Conservation (phyloP, 2,888 invertebrate species). For the Nomada flava region DNA sequence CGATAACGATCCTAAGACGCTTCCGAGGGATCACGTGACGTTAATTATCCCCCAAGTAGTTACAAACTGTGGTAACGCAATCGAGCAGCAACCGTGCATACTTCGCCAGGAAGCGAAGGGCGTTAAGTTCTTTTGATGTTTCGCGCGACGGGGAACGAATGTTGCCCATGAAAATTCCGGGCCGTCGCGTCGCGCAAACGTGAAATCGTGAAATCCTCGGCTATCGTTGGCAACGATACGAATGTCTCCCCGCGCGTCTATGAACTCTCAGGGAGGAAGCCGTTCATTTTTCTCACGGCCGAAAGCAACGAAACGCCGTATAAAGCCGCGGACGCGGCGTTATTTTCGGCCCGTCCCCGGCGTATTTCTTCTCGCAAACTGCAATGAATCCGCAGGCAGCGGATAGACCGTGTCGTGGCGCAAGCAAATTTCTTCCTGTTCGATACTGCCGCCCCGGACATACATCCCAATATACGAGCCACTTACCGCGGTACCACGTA, state of each 20-base stretch:
- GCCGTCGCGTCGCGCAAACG: background rate
- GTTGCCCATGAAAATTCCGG: background rate
- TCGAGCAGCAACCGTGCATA: constrained; percentile 36
- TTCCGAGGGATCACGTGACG: constrained; percentile 68
- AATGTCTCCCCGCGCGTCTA: background rate
- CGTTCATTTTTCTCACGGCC: background rate
- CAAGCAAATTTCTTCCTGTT: constrained; percentile 58
- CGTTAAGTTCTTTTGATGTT: constrained; percentile 28
- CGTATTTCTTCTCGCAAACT: constrained; percentile 3
- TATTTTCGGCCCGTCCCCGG: background rate
- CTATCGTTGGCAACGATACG: background rate
- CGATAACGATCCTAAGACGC: constrained; percentile 73
- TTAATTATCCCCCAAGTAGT: constrained; percentile 74
- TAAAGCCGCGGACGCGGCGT: background rate
- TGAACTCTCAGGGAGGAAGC: too few species aligned
- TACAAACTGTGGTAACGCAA: constrained; percentile 60
- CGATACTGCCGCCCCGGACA: constrained; percentile 35
- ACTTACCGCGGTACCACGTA: constrained; percentile 58
- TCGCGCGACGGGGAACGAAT: background rate
- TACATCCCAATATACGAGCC: constrained; percentile 70
- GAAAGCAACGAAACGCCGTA: constrained; percentile 9
- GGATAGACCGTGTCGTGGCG: constrained; percentile 43
- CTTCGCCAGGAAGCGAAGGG: constrained; percentile 36
- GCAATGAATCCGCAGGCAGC: constrained; percentile 33
- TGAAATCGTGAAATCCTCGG: background rate